Evolutionary conservation across 1,140 invertebrate genomes (phyloP), one percentile per base, ranked within the genome.

Genomic region (Pogonomyrmex californicus): DNA sequence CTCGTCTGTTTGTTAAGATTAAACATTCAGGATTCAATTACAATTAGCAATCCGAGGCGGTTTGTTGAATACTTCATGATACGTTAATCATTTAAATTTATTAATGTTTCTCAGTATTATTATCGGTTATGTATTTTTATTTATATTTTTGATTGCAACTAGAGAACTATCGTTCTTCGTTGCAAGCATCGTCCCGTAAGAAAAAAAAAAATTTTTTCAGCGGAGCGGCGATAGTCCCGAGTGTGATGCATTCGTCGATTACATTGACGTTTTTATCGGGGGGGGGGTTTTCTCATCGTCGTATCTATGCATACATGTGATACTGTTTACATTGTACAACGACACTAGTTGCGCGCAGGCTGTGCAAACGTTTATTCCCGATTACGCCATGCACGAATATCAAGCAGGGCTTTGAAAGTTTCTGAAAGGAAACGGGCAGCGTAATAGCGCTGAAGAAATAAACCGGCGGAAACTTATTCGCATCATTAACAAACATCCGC

Each of bases 321-420:
- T n/a, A n/a, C 56, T 85, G 62, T 85, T 85, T 85, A 65, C 82
- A 78, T 65, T 78, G 60, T 38, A n/a, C n/a, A 85, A 78, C 62
- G 73, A 76, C 82, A 77, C 73, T 65, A 49, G 82, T 78, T 85
- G 75, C 75, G 60, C 60, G 23, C 51, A 56, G 47, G 36, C 82
- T 78, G 33, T 63, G 49, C 58, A 85, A 85, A 78, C 47, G 17
- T 78, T 85, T 65, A 85, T 78, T 76, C 30, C 33, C 23, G 82
- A 85, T 77, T 85, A 78, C 44, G 17, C 44, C n/a, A n/a, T 78
- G 23, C 73, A 78, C 30, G 44, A 54, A 54, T 65, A 78, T 77
- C 36, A 78, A 47, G n/a, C 10, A 47, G 54, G 30, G 14, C 62
- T 78, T 51, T 78, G 58, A 65, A 54, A 78, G 47, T 66, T 85